phyloP scores from a whole-genome alignment of 2,888 invertebrate genomes.

The Baccha elongata region DNA sequence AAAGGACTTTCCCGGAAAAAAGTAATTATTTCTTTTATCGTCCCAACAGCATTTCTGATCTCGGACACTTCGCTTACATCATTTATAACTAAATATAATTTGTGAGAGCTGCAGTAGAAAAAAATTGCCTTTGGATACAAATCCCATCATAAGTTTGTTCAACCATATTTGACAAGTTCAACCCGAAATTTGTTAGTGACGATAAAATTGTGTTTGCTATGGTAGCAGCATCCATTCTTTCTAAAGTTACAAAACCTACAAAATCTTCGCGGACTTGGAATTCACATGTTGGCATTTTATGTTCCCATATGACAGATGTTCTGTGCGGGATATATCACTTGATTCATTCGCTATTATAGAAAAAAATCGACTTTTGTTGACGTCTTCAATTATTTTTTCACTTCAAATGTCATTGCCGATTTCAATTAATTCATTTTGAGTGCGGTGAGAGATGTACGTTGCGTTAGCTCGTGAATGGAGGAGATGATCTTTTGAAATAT shows the following conservation, averaged over 20 bases:
- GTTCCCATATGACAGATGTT: neutral
- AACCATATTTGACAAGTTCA: neutral
- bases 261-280: neutral
- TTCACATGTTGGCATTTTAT: neutral
- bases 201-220: neutral
- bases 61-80: no score
- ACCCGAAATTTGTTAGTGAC: neutral
- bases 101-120: no score
- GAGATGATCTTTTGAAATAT: neutral
- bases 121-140: no score
- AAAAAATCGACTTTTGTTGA: neutral
- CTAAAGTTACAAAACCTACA: neutral
- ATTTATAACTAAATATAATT: no score
- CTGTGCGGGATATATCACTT: neutral
- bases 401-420: neutral
- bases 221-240: neutral
- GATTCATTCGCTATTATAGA: neutral
- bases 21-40: no score
- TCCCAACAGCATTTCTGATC: no score
- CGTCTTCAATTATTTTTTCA: neutral
- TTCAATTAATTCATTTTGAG: neutral
- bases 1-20: no score
- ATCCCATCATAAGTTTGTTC: no score
- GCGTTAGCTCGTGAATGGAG: constrained; percentile 3
- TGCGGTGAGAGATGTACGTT: neutral